Evolutionary conservation across 1,140 invertebrate species (phyloP), one percentile per base, ranked within the genome.

Genomic region (Drosophila watanabei): DNA sequence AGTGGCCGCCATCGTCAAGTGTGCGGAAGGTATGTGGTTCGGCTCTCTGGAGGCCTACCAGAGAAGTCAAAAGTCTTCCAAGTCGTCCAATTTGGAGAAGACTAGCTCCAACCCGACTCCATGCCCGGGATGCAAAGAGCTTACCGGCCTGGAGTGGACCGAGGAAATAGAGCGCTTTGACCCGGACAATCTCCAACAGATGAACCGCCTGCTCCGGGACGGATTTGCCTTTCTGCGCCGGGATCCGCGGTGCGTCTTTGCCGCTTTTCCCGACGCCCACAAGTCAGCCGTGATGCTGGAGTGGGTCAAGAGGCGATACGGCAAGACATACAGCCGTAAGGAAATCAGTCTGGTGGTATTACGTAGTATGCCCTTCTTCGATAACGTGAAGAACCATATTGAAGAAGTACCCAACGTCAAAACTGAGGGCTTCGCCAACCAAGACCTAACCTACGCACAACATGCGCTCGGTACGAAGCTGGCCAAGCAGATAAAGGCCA

Each of bases 231-330:
- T 54, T 0, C 39, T 79, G 28, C 52, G 58, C 1, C n/a, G 24
- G 9, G 75, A 79, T 63, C 75, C 75, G 4, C 75, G 75, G 10
- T 71, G 59, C 33, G 76, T 79, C 11, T 78, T 37, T 20, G 76
- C 76, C n/a, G 13, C 48, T 5, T 79, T 79, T 28, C 76, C 76
- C 32, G 30, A 79, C 28, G 41, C 75, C 0, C 75, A 79, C 39
- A 51, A 61, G 39, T 49, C 51, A 1, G 16, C 35, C 2, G 64
- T 79, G 39, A 49, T 79, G 65, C 33, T 28, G 0, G 76, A 79
- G 39, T 79, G 76, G 76, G 59, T 79, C 9, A 79, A 79, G 37
- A 51, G 76, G 6, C 51, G 75, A 3, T 79, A 79, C 24, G 76
- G 76, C 4, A 79, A 79, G 30, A 32, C 32, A 5, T 79, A 79